phyloP scores from a whole-genome alignment of 2,113 vertebrate genomes.

The Cygnus buccinator region DNA sequence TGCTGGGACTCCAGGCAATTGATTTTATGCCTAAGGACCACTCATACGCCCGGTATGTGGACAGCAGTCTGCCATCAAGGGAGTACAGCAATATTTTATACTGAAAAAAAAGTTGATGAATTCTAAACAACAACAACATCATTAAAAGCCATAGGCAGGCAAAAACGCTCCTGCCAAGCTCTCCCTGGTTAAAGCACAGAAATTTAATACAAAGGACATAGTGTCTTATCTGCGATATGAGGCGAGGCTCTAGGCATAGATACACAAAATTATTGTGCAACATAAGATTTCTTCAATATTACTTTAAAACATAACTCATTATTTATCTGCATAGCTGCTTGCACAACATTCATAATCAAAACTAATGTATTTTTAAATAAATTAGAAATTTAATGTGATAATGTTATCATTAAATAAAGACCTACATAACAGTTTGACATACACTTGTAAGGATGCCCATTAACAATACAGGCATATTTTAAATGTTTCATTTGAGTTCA shows the following conservation, averaged over 20 bases:
- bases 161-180: not conserved
- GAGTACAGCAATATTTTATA: slow-evolving; percentile 95
- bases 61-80: slow-evolving; percentile 90
- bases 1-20: slow-evolving; percentile 93
- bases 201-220: not conserved
- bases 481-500: not conserved
- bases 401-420: not conserved
- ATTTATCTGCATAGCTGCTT: not conserved
- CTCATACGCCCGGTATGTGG: slow-evolving; percentile 87
- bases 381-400: not conserved
- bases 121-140: not conserved
- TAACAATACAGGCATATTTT: not conserved
- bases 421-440: not conserved
- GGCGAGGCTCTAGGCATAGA: not conserved
- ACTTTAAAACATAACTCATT: not conserved
- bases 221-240: not conserved
- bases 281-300: too few relatives aligned
- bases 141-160: not conserved
- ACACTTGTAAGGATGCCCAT: not conserved
- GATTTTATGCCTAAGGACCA: slow-evolving; percentile 94
- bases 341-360: not conserved
- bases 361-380: not conserved
- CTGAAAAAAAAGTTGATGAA: slow-evolving; percentile 68
- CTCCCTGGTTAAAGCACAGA: not conserved
- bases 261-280: not conserved